Evolutionary conservation across 2,797 vertebrate genomes (phyloP), one percentile per base, ranked within the genome.

Genomic region (Tadarida brasiliensis): DNA sequence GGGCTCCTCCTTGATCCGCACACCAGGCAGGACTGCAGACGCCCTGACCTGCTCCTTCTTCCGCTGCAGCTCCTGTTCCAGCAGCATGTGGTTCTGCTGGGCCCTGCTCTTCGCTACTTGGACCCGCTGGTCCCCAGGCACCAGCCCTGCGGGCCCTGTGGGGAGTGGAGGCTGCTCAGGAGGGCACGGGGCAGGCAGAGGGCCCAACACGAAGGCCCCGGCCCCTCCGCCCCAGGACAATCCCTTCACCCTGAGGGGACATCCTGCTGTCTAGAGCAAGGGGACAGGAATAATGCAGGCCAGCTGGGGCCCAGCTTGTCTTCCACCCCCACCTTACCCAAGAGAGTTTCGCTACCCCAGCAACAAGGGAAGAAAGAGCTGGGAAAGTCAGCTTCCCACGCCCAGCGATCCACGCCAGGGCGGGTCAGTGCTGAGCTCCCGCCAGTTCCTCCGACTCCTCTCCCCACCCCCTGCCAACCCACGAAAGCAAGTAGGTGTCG

Each of bases 91-190:
- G 87, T 98, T 99, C 91, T 99, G 99, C 61, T 98, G 99, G 0
- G 98, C 99, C 51, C 98, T 99, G 11, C 99, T 98, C 94, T 98
- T 99, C 88, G 99, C 99, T 76, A 97, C 95, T 94, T 98, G 99
- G 95, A 99, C 98, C 12, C 99, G 99, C 82, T 99, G 99, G 76
- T 99, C 99, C 56, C 99, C 99, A 39, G 99, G 99, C 82, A 99
- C 59, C 44, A 99, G 97, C 73, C 99, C 96, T 0, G 97, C 95
- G 96, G 97, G 96, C 90, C 96, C 98, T 99, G 91, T 7, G 5
- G 51, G 61, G 28, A 61, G 26, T 33, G n/a, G 28, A 33, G 4
- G 1, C 39, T 73, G 83, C 44, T 92, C 49, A 81, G 67, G 63
- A 51, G 5, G 28, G 17, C 2, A 8, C 26, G 12, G 26, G 9